Percentiles rank a stretch among this genome's conserved stretches.
Conservation (phyloP, 2,113 vertebrate genomes). For the Amphiprion ocellaris region DNA sequence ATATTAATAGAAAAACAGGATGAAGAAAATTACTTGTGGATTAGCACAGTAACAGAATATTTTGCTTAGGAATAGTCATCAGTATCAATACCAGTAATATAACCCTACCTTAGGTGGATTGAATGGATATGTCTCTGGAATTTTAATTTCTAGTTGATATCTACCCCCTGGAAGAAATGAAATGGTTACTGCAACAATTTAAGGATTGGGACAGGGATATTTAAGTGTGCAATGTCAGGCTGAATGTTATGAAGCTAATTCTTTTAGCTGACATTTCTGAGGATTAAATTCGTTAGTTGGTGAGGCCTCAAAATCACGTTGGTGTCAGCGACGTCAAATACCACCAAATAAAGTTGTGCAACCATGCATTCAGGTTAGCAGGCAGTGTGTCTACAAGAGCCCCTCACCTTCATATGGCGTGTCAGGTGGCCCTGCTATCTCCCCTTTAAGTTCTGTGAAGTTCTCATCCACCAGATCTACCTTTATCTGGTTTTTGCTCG, state of each 20-base stretch:
- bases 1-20: slow-evolving; percentile 44
- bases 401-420: slow-evolving; percentile 98
- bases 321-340: not conserved
- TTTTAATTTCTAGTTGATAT: slow-evolving; percentile 90
- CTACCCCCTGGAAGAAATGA: slow-evolving; percentile 80
- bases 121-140: slow-evolving; percentile 89
- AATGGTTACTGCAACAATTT: not conserved
- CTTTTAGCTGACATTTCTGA: not conserved
- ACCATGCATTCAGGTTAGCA: slow-evolving; percentile 16
- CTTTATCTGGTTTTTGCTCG: slow-evolving; percentile 99
- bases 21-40: not conserved
- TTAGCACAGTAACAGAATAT: not conserved
- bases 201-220: not conserved
- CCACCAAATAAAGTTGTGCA: slow-evolving; percentile 1
- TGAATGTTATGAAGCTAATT: not conserved
- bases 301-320: not conserved
- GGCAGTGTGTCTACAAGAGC: slow-evolving; percentile 1
- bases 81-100: not conserved
- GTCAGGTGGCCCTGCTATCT: slow-evolving; percentile 99
- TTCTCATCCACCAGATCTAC: slow-evolving; percentile 99
- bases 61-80: not conserved
- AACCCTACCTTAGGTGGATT: slow-evolving; percentile 87
- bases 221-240: not conserved
- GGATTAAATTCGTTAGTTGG: slow-evolving; percentile 6
- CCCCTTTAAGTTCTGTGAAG: slow-evolving; percentile 99